Evolutionary conservation across 1,140 invertebrate species (phyloP).

Genomic region (Solenopsis fugax): DNA sequence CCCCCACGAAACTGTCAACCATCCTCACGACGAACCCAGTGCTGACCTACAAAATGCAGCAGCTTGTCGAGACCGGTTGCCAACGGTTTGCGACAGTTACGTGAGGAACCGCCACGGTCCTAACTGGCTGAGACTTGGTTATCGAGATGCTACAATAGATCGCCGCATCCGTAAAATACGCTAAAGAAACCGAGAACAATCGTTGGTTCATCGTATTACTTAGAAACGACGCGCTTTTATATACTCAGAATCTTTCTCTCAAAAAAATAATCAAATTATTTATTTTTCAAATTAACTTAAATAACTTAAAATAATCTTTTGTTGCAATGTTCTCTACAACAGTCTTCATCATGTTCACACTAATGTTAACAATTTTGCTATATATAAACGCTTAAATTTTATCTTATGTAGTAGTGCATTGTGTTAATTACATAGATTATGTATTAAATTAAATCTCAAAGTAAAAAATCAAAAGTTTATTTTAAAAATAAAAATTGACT

Average conservation of each 20-base stretch:
- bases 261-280: neutral
- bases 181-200: constrained; percentile 12
- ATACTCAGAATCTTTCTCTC: neutral
- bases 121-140: constrained; percentile 72
- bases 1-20: constrained; percentile 72
- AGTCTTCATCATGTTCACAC: too few species aligned
- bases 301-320: too few species aligned
- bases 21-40: constrained; percentile 62
- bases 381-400: too few species aligned
- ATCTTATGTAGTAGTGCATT: too few species aligned
- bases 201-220: neutral
- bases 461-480: too few species aligned
- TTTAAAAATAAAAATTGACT: too few species aligned
- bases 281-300: neutral
- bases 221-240: neutral
- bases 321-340: too few species aligned
- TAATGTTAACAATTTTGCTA: too few species aligned
- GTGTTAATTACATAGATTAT: too few species aligned
- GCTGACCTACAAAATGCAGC: constrained; percentile 77
- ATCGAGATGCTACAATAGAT: constrained; percentile 71
- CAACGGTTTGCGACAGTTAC: constrained; percentile 77
- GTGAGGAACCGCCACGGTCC: constrained; percentile 66
- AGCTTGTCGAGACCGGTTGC: constrained; percentile 74
- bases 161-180: constrained; percentile 14
- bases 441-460: too few species aligned